phyloP scores from a whole-genome alignment of 2,113 vertebrate genomes.

The Melanotaenia duboulayi region DNA sequence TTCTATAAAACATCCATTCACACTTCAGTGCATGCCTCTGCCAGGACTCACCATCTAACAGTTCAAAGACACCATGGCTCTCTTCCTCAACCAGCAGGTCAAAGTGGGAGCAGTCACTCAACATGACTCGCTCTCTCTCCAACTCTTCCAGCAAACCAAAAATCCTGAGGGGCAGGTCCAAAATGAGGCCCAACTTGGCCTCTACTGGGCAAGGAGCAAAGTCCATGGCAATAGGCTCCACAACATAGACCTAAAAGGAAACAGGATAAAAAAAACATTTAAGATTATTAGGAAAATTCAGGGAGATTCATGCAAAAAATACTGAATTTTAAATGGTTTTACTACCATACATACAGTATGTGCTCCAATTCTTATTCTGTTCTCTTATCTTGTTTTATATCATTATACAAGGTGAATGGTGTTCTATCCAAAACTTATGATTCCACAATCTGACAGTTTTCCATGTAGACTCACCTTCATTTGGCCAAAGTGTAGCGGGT shows the following conservation, averaged over 20 bases:
- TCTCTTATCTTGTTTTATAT: no score
- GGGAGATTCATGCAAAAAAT: no score
- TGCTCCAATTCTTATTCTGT: background rate
- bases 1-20: no score
- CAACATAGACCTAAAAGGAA: conserved; percentile 87
- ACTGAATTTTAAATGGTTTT: no score
- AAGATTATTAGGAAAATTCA: no score
- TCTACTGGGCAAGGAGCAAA: conserved; percentile 90
- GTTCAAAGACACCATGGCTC: conserved; percentile 86
- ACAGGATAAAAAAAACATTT: background rate
- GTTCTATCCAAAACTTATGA: background rate
- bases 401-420: background rate
- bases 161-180: conserved; percentile 92
- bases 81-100: conserved; percentile 89
- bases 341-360: background rate
- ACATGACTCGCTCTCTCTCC: conserved; percentile 77
- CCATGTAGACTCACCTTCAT: conserved; percentile 87
- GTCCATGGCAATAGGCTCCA: conserved; percentile 92
- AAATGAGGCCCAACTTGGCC: conserved; percentile 81
- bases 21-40: background rate
- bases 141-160: conserved; percentile 82
- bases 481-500: conserved; percentile 89
- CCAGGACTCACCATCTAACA: conserved; percentile 83
- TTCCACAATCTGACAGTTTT: background rate
- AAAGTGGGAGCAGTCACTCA: conserved; percentile 95